phyloP scores from a whole-genome alignment of 1,140 invertebrate genomes.

The Aricia agestis region DNA sequence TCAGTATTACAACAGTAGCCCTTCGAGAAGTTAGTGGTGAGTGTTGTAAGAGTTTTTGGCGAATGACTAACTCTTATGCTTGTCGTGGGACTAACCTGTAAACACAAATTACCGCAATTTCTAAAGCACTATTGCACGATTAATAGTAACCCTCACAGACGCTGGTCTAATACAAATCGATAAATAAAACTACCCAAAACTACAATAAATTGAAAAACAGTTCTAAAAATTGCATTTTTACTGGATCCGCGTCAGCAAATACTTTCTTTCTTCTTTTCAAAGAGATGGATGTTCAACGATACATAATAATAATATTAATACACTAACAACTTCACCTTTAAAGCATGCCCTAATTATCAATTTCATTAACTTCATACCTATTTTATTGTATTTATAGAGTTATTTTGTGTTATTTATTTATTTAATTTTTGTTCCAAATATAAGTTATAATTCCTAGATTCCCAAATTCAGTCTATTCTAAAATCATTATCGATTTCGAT shows the following conservation, averaged over 20 bases:
- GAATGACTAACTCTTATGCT: constrained; percentile 39
- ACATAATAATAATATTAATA: not conserved
- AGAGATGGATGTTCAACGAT: not conserved
- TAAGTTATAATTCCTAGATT: too few relatives aligned
- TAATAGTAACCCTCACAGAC: not conserved
- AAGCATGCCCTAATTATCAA: not conserved
- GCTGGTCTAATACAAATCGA: constrained; percentile 2
- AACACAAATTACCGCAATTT: constrained; percentile 19
- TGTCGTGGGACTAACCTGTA: constrained; percentile 51
- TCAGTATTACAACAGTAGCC: constrained; percentile 70
- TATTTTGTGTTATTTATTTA: not conserved
- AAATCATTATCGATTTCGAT: too few relatives aligned
- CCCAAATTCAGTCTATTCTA: too few relatives aligned
- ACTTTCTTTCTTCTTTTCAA: not conserved
- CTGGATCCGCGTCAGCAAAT: not conserved
- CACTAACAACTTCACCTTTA: constrained; percentile 8
- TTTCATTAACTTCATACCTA: not conserved
- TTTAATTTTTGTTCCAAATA: not conserved
- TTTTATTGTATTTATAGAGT: not conserved
- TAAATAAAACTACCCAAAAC: not conserved
- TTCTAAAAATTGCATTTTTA: not conserved
- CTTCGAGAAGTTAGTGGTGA: constrained; percentile 70
- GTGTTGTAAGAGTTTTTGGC: constrained; percentile 67
- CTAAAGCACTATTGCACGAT: not conserved
- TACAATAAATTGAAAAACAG: not conserved